A percentile compares a stretch with the other conserved stretches of the same genome.
Conservation (phyloP, 2,113 vertebrate species). For the Peromyscus leucopus region DNA sequence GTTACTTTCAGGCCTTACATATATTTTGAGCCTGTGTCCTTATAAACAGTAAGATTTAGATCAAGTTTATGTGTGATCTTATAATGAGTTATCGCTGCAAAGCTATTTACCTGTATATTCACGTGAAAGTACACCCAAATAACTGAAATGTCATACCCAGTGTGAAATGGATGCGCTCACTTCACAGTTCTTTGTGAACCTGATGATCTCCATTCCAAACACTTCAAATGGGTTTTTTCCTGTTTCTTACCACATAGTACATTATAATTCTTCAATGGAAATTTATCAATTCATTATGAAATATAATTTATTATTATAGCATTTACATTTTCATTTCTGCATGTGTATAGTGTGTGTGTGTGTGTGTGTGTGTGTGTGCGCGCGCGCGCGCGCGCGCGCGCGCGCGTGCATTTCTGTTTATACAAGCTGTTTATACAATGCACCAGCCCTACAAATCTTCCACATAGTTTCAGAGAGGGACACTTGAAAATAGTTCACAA, state of each 20-base stretch:
- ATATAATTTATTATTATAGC: not conserved
- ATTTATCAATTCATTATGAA: not conserved
- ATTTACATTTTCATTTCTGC: not conserved
- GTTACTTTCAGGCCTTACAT: not conserved
- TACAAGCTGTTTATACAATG: not conserved
- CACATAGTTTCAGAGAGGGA: not conserved
- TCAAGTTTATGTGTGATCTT: not conserved
- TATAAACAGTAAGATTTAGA: not conserved
- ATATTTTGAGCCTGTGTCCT: not conserved
- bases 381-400: not conserved
- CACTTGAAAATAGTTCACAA: not conserved
- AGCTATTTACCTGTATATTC: not conserved
- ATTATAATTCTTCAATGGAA: not conserved
- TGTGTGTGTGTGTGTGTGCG: not conserved
- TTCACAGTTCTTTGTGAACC: not conserved
- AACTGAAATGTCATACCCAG: not conserved
- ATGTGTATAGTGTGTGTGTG: not conserved
- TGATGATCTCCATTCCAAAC: not conserved
- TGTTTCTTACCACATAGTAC: not conserved
- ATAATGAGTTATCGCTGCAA: not conserved
- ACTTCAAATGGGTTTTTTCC: not conserved
- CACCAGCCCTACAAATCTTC: not conserved
- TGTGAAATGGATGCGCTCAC: not conserved
- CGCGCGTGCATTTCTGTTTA: not conserved
- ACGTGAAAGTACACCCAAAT: not conserved